Conservation (phyloP, 2,888 invertebrate species). For the Drosophila melanocephala region DNA sequence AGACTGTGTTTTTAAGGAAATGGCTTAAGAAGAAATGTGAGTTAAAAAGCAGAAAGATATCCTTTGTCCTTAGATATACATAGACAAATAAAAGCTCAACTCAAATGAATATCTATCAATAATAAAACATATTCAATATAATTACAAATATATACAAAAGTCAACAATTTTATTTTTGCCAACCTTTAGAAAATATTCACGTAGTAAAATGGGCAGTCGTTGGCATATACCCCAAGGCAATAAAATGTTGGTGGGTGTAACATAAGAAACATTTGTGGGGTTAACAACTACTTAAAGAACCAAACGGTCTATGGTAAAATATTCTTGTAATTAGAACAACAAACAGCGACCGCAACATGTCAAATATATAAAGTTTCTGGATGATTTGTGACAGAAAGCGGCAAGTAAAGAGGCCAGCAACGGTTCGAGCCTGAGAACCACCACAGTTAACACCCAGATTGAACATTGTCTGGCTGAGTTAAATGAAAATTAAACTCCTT, state of each 20-base stretch:
- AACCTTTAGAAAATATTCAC: background rate
- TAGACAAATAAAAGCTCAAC: background rate
- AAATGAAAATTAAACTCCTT: conserved; percentile 71
- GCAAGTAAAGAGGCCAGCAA: conserved; percentile 1
- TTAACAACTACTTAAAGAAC: conserved; percentile 44
- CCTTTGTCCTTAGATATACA: no score
- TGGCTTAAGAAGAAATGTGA: background rate
- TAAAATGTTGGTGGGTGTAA: conserved; percentile 44
- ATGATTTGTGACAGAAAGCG: conserved; percentile 45
- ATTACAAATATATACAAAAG: background rate
- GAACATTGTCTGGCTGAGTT: conserved; percentile 60
- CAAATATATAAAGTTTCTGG: conserved; percentile 49
- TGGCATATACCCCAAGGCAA: conserved; percentile 12
- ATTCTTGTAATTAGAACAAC: conserved; percentile 53
- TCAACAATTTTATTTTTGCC: background rate
- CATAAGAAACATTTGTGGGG: conserved; percentile 44
- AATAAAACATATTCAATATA: background rate
- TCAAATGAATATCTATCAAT: background rate
- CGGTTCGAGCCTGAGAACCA: conserved; percentile 19
- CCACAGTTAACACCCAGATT: conserved; percentile 35
- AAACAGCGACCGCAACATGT: conserved; percentile 40
- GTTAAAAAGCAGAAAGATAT: background rate
- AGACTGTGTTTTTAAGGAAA: background rate
- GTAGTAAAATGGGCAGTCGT: background rate
- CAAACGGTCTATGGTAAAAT: conserved; percentile 24